These are phyloP conservation scores for Rhadina sibilatrix DNA, from an alignment of 2,113 vertebrate genomes.

Conservation along the genomic window DNA sequence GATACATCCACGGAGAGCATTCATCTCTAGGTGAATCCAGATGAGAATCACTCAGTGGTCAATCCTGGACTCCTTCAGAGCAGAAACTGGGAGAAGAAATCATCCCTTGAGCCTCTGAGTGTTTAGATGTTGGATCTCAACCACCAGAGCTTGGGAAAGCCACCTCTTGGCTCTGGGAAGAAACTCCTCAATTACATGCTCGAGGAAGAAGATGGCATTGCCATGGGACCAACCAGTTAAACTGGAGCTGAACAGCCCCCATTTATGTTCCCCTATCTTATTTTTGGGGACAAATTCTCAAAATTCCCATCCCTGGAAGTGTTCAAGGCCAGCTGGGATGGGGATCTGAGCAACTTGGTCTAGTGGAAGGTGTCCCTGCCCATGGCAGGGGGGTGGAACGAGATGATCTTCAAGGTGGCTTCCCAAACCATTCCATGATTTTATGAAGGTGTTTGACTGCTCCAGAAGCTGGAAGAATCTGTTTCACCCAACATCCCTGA, in stretches of 20 bases:
- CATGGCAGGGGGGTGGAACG: accelerated
- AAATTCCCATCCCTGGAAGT: neutral
- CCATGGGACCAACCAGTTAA: accelerated
- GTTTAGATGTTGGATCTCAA: neutral
- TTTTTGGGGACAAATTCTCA: neutral
- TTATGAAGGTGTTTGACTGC: neutral
- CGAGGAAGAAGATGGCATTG: accelerated
- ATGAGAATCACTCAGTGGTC: neutral
- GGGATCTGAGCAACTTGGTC: neutral
- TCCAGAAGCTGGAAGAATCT: neutral
- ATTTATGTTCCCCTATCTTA: neutral
- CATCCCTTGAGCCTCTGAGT: neutral
- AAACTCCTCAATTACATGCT: accelerated
- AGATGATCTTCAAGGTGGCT: neutral
- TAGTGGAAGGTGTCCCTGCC: neutral
- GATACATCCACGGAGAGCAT: neutral
- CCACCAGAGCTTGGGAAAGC: neutral
- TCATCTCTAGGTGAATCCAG: neutral
- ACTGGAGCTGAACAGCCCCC: neutral
- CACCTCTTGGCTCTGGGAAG: neutral
- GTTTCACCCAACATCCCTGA: neutral
- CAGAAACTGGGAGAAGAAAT: neutral
- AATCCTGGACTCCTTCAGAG: neutral
- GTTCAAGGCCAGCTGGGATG: neutral
- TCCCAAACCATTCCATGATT: neutral